Base-by-base conservation (phyloP, 2,888 invertebrate genomes). In the Megalurothrips usitatus region DNA sequence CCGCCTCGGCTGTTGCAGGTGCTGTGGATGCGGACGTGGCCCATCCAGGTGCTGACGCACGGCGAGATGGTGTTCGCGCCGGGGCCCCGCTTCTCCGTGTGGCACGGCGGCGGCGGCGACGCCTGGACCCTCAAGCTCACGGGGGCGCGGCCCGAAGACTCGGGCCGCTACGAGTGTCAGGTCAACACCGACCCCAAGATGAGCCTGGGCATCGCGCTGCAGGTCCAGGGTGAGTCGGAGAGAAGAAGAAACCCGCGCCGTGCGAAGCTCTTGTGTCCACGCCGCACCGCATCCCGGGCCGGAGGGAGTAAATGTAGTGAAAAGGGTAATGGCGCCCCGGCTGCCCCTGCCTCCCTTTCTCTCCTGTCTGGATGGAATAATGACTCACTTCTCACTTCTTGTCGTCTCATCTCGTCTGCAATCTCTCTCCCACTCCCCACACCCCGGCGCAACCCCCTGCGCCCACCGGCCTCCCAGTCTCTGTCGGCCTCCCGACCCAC, bases 141-240 rank as follows among this genome's bases (percentile, higher is more conserved):
- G 11, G 68, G 68, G 23, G 68, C 12, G 68, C 68, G 68, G 68
- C 68, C 68, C 11, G 68, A 75, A 26, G 68, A 75, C 68, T 75
- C 68, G 68, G 68, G 68, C 6, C 68, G 68, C 68, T 75, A 75
- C 68, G 68, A 75, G 68, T 75, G 68, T 26, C 68, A 75, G 68
- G 68, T 75, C 68, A 75, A 75, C 68, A 75, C 68, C 23, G 68
- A 75, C 68, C 68, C 68, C 68, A 75, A 75, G 68, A 75, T 75
- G 68, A 75, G 68, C 26, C 68, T 75, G 68, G 68, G 23, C 26
- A 75, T 75, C 68, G 68, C 26, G 26, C 68, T 75, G 68, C 68
- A 75, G 26, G 68, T 75, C 8, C 23, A 23, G 26, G 68, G 68
- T 75, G 26, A 75, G 68, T 26, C 14, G 8, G 52, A 4, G 52